phyloP scores from a whole-genome alignment of 1,140 invertebrate species.

The Aphidius ervi region DNA sequence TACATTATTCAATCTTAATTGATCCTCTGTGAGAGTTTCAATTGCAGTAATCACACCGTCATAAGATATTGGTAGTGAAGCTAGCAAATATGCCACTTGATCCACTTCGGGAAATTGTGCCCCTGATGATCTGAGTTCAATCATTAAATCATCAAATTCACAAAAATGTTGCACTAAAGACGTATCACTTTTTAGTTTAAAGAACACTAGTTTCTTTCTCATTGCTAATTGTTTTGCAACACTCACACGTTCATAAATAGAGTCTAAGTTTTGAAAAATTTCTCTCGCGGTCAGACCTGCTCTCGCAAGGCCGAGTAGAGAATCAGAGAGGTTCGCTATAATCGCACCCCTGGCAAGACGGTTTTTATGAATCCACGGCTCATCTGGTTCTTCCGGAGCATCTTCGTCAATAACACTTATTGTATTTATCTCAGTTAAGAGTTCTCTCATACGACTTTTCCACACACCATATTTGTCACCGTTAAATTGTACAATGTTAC shows the following conservation, averaged over 20 bases:
- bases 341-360: slow-evolving; percentile 38
- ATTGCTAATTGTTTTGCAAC: slow-evolving; percentile 40
- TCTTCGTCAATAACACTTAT: slow-evolving; percentile 19
- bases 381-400: slow-evolving; percentile 18
- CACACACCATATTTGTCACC: slow-evolving; percentile 36
- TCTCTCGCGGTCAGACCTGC: slow-evolving; percentile 32
- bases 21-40: slow-evolving; percentile 27
- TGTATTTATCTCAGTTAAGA: slow-evolving; percentile 28
- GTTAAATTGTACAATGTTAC: slow-evolving; percentile 34
- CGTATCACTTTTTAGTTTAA: slow-evolving; percentile 42
- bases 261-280: slow-evolving; percentile 41
- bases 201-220: slow-evolving; percentile 38
- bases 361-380: slow-evolving; percentile 36
- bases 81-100: slow-evolving; percentile 23
- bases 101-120: slow-evolving; percentile 20
- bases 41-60: slow-evolving; percentile 25
- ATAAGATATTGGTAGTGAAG: slow-evolving; percentile 23
- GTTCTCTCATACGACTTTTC: slow-evolving; percentile 32
- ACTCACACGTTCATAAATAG: slow-evolving; percentile 45
- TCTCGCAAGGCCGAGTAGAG: slow-evolving; percentile 38
- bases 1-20: slow-evolving; percentile 24
- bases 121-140: slow-evolving; percentile 13
- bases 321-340: slow-evolving; percentile 41
- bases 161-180: slow-evolving; percentile 38
- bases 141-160: slow-evolving; percentile 34